Conservation (phyloP, 2,888 invertebrate genomes). For the Lithosia quadra region DNA sequence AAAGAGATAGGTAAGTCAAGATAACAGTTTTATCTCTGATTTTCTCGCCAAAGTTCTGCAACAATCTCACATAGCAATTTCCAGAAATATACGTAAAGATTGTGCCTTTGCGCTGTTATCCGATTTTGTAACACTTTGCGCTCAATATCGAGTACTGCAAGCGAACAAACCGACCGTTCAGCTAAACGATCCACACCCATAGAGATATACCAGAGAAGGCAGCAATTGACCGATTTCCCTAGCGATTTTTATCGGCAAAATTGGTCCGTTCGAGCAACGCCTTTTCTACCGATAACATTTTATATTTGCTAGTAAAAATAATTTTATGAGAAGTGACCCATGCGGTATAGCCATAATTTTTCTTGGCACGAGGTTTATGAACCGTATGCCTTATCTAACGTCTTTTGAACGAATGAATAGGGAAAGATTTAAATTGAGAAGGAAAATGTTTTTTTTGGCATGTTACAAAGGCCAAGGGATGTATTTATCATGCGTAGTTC, state of each 20-base stretch:
- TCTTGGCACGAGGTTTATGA: slow-evolving; percentile 66
- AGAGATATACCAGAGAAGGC: slow-evolving; percentile 33
- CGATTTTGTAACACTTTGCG: neutral
- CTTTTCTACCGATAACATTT: slow-evolving; percentile 30
- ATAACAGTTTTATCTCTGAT: too few species aligned
- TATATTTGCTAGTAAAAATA: slow-evolving; percentile 38
- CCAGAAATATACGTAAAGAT: neutral
- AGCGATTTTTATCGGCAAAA: slow-evolving; percentile 35
- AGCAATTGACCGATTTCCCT: slow-evolving; percentile 37
- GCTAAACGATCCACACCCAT: slow-evolving; percentile 11
- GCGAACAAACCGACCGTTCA: neutral
- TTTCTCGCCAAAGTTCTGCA: neutral
- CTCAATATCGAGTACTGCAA: neutral
- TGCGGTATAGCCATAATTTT: slow-evolving; percentile 58
- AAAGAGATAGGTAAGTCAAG: too few species aligned
- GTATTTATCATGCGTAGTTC: neutral
- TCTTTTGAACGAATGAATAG: slow-evolving; percentile 42
- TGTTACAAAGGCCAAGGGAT: neutral
- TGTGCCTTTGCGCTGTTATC: neutral
- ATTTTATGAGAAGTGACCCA: slow-evolving; percentile 54
- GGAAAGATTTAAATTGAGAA: slow-evolving; percentile 34
- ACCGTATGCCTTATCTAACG: slow-evolving; percentile 59
- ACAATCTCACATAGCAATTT: neutral
- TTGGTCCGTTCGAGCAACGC: slow-evolving; percentile 19
- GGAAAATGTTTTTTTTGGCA: slow-evolving; percentile 21